These are phyloP conservation scores for Oscheius sp. DNA, from an alignment of 1,140 invertebrate species.

Conservation along the genomic window DNA sequence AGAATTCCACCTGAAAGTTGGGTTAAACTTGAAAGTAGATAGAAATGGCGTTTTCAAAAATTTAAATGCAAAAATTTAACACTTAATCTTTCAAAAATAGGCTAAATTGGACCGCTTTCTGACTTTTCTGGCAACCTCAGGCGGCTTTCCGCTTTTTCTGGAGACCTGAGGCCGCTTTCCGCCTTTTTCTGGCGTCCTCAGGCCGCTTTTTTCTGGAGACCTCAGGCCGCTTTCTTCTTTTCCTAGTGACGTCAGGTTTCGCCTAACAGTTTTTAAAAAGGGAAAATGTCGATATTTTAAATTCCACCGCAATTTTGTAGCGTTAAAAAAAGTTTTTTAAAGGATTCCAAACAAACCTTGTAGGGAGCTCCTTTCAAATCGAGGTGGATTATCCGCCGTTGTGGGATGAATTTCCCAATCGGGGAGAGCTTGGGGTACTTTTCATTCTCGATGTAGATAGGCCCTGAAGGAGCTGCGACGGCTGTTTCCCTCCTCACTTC, in stretches of 20 bases:
- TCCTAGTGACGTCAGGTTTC: background rate
- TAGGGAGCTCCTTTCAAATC: constrained; percentile 84
- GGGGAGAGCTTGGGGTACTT: constrained; percentile 49
- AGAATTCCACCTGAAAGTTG: constrained; percentile 63
- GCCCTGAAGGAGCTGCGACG: no score
- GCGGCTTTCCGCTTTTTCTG: no score
- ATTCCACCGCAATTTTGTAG: background rate
- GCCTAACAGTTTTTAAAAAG: no score
- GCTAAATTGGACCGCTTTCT: no score
- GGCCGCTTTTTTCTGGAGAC: no score
- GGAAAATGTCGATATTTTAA: background rate
- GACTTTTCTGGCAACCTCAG: no score
- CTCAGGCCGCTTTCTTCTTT: no score
- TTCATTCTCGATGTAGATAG: constrained; percentile 8
- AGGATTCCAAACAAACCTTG: constrained; percentile 62
- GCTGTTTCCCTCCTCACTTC: no score
- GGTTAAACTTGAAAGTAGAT: background rate
- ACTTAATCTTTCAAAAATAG: background rate
- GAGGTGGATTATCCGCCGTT: constrained; percentile 72
- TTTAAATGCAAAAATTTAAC: background rate
- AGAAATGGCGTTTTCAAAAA: constrained; percentile 10
- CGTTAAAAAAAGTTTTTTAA: background rate
- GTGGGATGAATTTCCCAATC: constrained; percentile 57
- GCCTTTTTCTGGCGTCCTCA: no score
- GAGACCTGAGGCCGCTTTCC: no score